A percentile compares a stretch with the other conserved stretches of the same genome.
Evolutionary conservation across 1,140 invertebrate species (phyloP).

Genomic region (Philopotamus ludificatus): DNA sequence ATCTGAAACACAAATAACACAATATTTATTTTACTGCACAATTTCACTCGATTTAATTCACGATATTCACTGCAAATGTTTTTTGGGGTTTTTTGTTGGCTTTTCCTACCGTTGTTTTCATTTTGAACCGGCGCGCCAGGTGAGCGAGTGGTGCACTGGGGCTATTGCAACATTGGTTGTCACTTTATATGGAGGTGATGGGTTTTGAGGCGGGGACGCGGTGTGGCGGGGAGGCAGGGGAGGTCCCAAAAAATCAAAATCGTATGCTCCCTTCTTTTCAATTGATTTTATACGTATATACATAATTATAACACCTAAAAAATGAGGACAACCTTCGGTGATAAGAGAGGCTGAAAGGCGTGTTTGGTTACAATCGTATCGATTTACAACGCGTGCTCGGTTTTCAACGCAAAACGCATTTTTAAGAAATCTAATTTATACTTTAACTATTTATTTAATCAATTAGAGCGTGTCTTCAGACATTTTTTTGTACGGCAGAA

Average conservation of each 20-base stretch:
- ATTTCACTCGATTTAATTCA: no score
- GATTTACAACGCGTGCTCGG: no score
- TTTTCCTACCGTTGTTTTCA: constrained; percentile 35
- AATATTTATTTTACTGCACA: no score
- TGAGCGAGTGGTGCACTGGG: constrained; percentile 22
- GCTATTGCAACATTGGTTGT: constrained; percentile 19
- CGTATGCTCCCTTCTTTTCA: no score
- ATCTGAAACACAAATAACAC: constrained; percentile 10
- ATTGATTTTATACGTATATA: neutral
- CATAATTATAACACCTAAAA: no score
- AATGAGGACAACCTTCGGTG: constrained; percentile 1
- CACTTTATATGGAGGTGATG: constrained; percentile 24
- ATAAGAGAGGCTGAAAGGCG: neutral
- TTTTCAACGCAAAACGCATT: no score
- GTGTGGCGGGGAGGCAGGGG: constrained; percentile 8
- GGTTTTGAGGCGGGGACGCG: neutral
- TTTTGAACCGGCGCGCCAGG: constrained; percentile 19
- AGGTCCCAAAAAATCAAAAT: no score
- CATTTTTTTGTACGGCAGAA: no score
- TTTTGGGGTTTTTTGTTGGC: neutral
- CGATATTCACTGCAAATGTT: neutral
- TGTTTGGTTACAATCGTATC: no score
- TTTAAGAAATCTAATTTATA: no score
- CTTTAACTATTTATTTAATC: no score
- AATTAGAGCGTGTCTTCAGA: no score